Percentiles rank a stretch among this genome's conserved stretches.
Evolutionary conservation across 2,888 invertebrate genomes (phyloP).

Genomic region (Spodoptera littoralis): DNA sequence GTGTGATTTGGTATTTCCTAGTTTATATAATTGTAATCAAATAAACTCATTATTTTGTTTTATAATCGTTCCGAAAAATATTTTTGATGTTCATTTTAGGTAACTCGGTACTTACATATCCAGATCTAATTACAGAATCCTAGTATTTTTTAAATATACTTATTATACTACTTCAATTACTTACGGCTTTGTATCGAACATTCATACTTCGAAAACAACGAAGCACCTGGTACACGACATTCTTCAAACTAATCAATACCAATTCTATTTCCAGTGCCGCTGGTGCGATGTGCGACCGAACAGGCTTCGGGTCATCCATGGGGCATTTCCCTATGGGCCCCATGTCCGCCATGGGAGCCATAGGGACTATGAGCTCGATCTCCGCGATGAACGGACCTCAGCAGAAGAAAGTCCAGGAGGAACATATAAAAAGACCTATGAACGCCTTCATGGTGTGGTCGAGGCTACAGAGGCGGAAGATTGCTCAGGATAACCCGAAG

Average conservation of each 20-base stretch:
- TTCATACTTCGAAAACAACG: too few relatives aligned
- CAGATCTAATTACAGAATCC: too few relatives aligned
- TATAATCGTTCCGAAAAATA: too few relatives aligned
- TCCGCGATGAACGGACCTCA: constrained; percentile 89
- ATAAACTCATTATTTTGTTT: too few relatives aligned
- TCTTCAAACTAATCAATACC: not conserved
- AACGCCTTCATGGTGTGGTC: constrained; percentile 99
- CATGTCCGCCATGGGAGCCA: constrained; percentile 88
- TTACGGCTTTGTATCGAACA: too few relatives aligned
- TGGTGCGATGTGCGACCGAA: constrained; percentile 92
- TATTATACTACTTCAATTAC: too few relatives aligned
- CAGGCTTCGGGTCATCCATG: constrained; percentile 90
- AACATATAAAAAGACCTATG: constrained; percentile 99
- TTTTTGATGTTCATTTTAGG: too few relatives aligned
- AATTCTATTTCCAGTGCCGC: constrained; percentile 89
- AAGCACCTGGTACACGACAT: not conserved
- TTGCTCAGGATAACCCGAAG: constrained; percentile 99
- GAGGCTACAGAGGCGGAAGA: constrained; percentile 96
- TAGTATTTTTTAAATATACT: too few relatives aligned
- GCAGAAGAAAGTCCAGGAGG: constrained; percentile 91
- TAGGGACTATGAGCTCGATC: constrained; percentile 87
- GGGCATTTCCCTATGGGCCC: constrained; percentile 87
- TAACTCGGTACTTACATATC: too few relatives aligned
- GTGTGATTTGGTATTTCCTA: too few relatives aligned
- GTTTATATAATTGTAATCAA: too few relatives aligned